A percentile compares a stretch with the other conserved stretches of the same genome.
Evolutionary conservation across 2,888 invertebrate species (phyloP).

Genomic region (Busseola fusca): DNA sequence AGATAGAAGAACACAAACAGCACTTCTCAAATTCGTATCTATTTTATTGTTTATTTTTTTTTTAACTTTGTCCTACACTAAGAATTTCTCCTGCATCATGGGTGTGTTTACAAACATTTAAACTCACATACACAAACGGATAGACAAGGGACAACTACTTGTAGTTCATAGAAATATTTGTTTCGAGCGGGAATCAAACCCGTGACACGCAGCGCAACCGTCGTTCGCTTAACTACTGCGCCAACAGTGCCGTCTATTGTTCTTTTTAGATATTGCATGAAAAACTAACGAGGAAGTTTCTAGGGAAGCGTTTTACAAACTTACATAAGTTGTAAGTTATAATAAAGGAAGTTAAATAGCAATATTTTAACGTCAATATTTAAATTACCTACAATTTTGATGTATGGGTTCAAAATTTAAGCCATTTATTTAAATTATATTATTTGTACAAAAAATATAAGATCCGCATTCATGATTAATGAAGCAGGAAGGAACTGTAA

Average conservation of each 20-base stretch:
- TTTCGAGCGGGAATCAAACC: too few species aligned
- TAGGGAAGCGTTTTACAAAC: neutral
- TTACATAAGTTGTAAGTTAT: neutral
- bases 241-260: too few species aligned
- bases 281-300: conserved; percentile 9
- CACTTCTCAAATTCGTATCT: neutral
- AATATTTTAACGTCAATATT: conserved; percentile 39
- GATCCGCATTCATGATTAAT: conserved; percentile 47
- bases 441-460: conserved; percentile 33
- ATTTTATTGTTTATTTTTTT: neutral
- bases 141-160: too few species aligned
- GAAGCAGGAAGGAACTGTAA: conserved; percentile 24
- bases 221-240: too few species aligned
- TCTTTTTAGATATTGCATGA: neutral
- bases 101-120: too few species aligned
- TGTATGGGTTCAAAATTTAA: conserved; percentile 31
- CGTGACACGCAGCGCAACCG: too few species aligned
- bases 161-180: too few species aligned
- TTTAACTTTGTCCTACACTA: too few species aligned
- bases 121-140: too few species aligned
- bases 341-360: conserved; percentile 24
- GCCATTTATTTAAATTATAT: conserved; percentile 45
- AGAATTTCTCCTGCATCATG: too few species aligned
- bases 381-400: conserved; percentile 37
- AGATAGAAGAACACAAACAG: neutral